Base-by-base conservation (phyloP, 2,888 invertebrate species). In the Dendrolimus pini region DNA sequence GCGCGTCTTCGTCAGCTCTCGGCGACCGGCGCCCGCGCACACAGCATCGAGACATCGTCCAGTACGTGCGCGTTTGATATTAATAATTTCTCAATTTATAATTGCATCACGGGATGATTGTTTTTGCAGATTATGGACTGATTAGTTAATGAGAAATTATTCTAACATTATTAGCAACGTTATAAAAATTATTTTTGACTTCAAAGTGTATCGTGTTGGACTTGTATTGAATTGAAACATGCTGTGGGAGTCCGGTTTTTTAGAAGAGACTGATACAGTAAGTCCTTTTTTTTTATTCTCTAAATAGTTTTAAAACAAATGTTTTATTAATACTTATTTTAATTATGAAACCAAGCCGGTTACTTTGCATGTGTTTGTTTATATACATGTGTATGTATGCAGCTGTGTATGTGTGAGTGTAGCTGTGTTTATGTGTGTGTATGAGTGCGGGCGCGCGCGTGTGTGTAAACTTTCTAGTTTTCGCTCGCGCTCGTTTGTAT, bases 381-480 rank as follows among this genome's bases (percentile, higher is more conserved):
- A 30, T 30, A 30, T 30, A 30, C 30, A 30, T 30, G 67, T 68
- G 65, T 71, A 69, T 74, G 65, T 62, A 70, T 67, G 68, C 61
- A 56, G n/a, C 62, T 62, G 65, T 68, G 64, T 47, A 47, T 66
- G 61, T 65, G 64, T 61, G 52, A 58, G 56, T 59, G 30, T 30
- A 30, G 30, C 30, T 30, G 6, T 30, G 30, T 30, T 30, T 30
- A 30, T 30, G 30, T 61, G 65, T 70, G 60, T 64, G 65, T 63
- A 62, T 56, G 62, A 60, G 67, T 63, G 68, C 57, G 61, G 59
- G 71, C 61, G 67, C 72, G 70, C 72, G 63, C 77, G 88, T 80
- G 87, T 81, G 85, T 56, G 85, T 80, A 62, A 78, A 90, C 90
- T 90, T 90, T 90, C 90, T 90, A 90, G 90, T 89, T 89, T 89